Conservation (phyloP, 1,140 invertebrate genomes). For the Drosophila mojavensis region DNA sequence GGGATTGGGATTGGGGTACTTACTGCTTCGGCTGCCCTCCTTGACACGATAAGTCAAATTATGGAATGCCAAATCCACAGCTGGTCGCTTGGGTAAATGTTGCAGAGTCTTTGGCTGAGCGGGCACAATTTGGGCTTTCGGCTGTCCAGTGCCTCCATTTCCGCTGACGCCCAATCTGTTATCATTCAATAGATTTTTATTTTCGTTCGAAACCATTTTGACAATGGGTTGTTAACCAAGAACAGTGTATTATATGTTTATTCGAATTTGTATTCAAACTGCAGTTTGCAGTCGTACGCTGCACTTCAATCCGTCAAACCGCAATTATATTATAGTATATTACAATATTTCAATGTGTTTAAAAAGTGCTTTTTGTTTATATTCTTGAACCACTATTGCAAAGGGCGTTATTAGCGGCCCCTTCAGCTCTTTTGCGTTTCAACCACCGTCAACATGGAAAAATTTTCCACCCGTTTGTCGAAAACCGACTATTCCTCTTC, state of each 20-base stretch:
- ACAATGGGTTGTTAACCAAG: slow-evolving; percentile 6
- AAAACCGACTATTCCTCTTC: slow-evolving; percentile 32
- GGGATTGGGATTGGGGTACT: slow-evolving; percentile 84
- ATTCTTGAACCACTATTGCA: slow-evolving; percentile 28
- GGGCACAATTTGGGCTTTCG: slow-evolving; percentile 84
- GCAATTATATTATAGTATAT: not conserved
- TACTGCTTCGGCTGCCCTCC: slow-evolving; percentile 91
- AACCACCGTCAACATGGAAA: slow-evolving; percentile 61
- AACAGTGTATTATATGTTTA: slow-evolving; percentile 1
- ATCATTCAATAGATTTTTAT: slow-evolving; percentile 85
- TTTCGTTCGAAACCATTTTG: slow-evolving; percentile 83
- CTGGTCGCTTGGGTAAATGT: slow-evolving; percentile 92
- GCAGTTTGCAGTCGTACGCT: slow-evolving; percentile 8
- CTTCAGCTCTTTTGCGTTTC: slow-evolving; percentile 50
- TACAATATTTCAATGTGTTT: not conserved
- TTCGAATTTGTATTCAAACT: slow-evolving; percentile 6
- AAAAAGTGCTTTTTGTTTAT: not conserved
- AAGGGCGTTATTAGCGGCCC: slow-evolving; percentile 14
- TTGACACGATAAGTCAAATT: slow-evolving; percentile 94
- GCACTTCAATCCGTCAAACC: not conserved
- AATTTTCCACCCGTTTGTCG: slow-evolving; percentile 74
- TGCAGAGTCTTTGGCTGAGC: slow-evolving; percentile 90
- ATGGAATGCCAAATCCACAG: slow-evolving; percentile 94
- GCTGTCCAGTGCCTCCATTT: slow-evolving; percentile 48
- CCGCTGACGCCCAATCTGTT: slow-evolving; percentile 75